Evolutionary conservation across 2,888 invertebrate genomes (phyloP).

Genomic region (Meliscaeva auricollis): DNA sequence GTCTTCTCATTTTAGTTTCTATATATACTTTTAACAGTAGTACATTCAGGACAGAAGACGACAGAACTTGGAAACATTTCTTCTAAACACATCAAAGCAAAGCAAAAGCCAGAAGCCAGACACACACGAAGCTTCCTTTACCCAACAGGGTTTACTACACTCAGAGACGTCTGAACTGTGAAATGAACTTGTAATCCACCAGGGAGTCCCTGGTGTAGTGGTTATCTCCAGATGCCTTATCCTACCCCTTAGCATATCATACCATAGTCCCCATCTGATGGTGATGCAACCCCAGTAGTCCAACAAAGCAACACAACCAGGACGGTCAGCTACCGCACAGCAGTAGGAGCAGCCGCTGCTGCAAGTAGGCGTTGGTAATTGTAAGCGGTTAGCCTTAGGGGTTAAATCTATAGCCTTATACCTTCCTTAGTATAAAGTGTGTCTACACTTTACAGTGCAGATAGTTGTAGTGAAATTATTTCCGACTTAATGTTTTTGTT

Average conservation of each 20-base stretch:
- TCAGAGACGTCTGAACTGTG: slow-evolving; percentile 49
- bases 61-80: slow-evolving; percentile 47
- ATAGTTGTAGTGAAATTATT: slow-evolving; percentile 58
- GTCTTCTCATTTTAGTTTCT: too few species aligned
- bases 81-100: slow-evolving; percentile 49
- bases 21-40: too few species aligned
- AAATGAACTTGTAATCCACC: slow-evolving; percentile 66
- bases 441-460: slow-evolving; percentile 34
- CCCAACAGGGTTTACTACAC: slow-evolving; percentile 29
- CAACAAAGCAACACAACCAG: neutral
- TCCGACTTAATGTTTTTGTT: slow-evolving; percentile 49
- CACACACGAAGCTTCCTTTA: neutral
- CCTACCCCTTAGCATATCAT: neutral
- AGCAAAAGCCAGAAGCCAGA: neutral
- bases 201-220: slow-evolving; percentile 25
- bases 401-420: slow-evolving; percentile 59
- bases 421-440: slow-evolving; percentile 3
- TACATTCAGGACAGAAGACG: slow-evolving; percentile 34
- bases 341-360: neutral
- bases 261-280: too few species aligned
- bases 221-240: slow-evolving; percentile 45
- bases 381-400: slow-evolving; percentile 55
- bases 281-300: neutral
- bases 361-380: slow-evolving; percentile 60
- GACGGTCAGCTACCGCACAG: neutral